These are phyloP conservation scores for Phorcus lineatus DNA, from an alignment of 2,888 invertebrate genomes.

Conservation along the genomic window DNA sequence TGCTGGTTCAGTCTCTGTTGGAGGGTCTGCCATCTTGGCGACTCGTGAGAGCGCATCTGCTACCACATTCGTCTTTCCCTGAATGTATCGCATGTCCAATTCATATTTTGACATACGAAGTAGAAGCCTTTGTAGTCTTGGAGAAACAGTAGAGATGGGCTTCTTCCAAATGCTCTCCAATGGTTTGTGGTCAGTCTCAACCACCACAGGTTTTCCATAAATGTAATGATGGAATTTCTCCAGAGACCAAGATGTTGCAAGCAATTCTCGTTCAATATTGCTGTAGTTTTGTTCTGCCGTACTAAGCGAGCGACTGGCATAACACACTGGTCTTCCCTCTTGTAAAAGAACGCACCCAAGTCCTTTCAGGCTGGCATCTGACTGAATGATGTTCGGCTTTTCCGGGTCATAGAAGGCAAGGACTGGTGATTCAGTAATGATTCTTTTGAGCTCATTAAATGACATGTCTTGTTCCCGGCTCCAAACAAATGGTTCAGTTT, in stretches of 20 bases:
- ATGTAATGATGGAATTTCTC: not conserved
- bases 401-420: conserved; percentile 23
- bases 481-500: conserved; percentile 20
- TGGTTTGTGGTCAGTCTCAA: no score
- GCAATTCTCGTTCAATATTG: not conserved
- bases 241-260: not conserved
- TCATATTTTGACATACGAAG: no score
- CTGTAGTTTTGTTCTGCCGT: not conserved
- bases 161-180: no score
- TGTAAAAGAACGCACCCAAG: not conserved
- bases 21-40: no score
- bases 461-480: conserved; percentile 1
- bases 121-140: no score
- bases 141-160: no score
- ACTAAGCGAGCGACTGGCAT: not conserved
- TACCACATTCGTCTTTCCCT: no score
- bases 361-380: not conserved
- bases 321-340: not conserved
- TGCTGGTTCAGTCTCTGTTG: no score
- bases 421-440: conserved; percentile 23
- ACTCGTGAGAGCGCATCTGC: no score
- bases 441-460: conserved; percentile 19
- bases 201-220: not conserved
- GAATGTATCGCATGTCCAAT: no score
- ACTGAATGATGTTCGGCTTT: not conserved